Conservation (phyloP, 2,113 vertebrate species). For the Leptodactylus fuscus region DNA sequence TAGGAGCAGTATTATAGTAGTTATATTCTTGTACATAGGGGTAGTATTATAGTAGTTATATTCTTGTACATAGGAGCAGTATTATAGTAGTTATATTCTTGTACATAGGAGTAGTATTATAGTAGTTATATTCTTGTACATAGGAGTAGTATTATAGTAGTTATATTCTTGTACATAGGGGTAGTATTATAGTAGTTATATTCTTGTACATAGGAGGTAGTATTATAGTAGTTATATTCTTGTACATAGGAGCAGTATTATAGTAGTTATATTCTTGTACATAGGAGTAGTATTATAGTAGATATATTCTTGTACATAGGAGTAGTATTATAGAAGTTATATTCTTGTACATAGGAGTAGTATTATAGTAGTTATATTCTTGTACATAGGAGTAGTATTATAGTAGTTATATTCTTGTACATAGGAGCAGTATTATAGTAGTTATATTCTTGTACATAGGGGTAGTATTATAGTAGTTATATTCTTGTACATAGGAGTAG, state of each 20-base stretch:
- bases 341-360: background rate
- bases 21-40: background rate
- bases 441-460: background rate
- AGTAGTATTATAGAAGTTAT: background rate
- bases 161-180: no score
- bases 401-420: constrained; percentile 6
- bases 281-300: background rate
- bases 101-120: background rate
- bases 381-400: background rate
- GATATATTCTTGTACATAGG: background rate
- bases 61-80: background rate
- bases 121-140: background rate
- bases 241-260: background rate
- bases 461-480: background rate
- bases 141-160: no score
- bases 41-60: background rate
- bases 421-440: background rate
- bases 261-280: background rate
- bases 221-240: background rate
- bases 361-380: constrained; percentile 1
- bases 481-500: background rate
- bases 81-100: background rate
- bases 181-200: background rate
- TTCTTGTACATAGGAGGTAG: constrained; percentile 2
- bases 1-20: constrained; percentile 1